Percentiles rank a stretch among this genome's conserved stretches.
Conservation (phyloP, 1,140 invertebrate genomes). For the Nilaparvata lugens region DNA sequence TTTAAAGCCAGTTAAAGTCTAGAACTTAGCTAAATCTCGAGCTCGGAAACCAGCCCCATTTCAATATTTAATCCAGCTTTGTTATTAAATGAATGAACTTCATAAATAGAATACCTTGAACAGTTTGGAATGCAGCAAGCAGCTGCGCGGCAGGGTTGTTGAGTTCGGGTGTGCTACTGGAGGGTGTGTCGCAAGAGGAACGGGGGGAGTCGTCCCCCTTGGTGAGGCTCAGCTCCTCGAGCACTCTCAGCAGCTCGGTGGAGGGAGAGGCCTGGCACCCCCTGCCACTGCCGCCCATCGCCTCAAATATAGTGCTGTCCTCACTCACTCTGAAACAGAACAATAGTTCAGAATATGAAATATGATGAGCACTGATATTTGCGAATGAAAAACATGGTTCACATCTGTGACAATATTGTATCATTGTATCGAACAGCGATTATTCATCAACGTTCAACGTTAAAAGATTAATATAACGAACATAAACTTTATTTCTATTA, state of each 20-base stretch:
- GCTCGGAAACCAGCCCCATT: no score
- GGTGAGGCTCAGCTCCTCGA: constrained; percentile 23
- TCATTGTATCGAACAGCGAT: no score
- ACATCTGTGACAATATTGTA: no score
- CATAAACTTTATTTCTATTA: no score
- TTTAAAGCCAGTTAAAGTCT: no score
- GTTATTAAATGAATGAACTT: no score
- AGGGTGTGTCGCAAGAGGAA: constrained; percentile 11
- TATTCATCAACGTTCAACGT: no score
- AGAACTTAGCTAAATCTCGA: no score
- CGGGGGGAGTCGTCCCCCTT: constrained; percentile 7
- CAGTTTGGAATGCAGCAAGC: constrained; percentile 9
- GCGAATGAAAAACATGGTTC: no score
- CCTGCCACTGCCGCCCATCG: constrained; percentile 8
- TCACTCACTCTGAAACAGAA: neutral
- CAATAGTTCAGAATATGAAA: neutral
- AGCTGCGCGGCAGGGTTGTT: constrained; percentile 8
- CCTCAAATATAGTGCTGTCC: constrained; percentile 14
- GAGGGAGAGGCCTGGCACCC: constrained; percentile 26
- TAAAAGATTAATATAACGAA: no score
- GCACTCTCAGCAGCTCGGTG: constrained; percentile 36
- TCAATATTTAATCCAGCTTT: neutral
- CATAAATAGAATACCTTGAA: constrained; percentile 11
- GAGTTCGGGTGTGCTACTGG: constrained; percentile 10
- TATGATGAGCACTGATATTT: neutral